Conservation (phyloP, 2,888 invertebrate genomes). For the Trypoxylon attenuatum region DNA sequence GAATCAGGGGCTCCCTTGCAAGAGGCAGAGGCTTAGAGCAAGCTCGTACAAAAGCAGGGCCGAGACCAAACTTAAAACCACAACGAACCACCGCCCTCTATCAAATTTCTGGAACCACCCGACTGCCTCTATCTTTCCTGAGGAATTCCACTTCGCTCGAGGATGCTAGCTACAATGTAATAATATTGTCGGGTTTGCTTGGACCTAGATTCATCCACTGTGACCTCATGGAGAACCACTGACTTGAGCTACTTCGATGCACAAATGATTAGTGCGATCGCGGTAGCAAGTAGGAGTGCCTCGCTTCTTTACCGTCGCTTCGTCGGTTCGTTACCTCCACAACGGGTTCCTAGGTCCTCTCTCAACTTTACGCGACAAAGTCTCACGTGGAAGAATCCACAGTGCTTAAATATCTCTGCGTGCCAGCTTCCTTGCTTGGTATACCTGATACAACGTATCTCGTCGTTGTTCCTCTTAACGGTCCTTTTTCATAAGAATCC, state of each 20-base stretch:
- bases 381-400: slow-evolving; percentile 21
- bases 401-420: background rate
- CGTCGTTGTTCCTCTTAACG: background rate
- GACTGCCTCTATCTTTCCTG: too few relatives aligned
- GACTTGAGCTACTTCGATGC: slow-evolving; percentile 52
- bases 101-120: too few relatives aligned
- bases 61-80: too few relatives aligned
- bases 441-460: background rate
- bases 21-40: too few relatives aligned
- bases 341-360: slow-evolving; percentile 49
- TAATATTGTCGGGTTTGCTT: too few relatives aligned
- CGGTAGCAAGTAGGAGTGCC: slow-evolving; percentile 51
- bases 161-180: slow-evolving; percentile 65
- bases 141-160: too few relatives aligned
- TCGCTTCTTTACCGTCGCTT: slow-evolving; percentile 50
- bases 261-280: slow-evolving; percentile 58
- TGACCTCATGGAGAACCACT: slow-evolving; percentile 54
- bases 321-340: slow-evolving; percentile 55
- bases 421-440: too few relatives aligned
- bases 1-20: background rate
- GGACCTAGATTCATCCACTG: too few relatives aligned
- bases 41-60: too few relatives aligned
- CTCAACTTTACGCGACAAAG: slow-evolving; percentile 35
- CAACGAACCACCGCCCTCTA: too few relatives aligned
- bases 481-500: background rate